Base-by-base conservation (phyloP, 2,113 vertebrate genomes). In the Anas platyrhynchos region DNA sequence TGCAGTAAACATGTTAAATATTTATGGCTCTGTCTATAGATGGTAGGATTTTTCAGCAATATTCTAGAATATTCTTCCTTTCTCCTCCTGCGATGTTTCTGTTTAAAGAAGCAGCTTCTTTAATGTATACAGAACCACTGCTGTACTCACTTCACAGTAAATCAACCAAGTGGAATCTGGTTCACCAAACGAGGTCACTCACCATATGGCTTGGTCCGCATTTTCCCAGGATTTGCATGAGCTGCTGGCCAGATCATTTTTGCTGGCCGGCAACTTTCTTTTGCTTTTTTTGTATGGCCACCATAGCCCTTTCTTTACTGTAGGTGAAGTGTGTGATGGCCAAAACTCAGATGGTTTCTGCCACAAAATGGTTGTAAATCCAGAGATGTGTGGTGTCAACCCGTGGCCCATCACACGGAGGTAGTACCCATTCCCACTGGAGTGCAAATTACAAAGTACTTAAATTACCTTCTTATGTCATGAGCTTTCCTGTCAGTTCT, bases 161-260 rank as follows among this genome's bases (percentile, higher is more conserved):
- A 48, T 34, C 13, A 77, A 12, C 7, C n/a, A 36, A 27, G 13
- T 29, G 26, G 34, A 72, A 17, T 86, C 34, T 72, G 23, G 59
- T 36, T 36, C 52, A 27, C 29, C 55, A 27, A 58, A 67, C 11
- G 21, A 52, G 41, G 34, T 56, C 9, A 26, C 38, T 69, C 26
- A 17, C 11, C 2, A 0, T 29, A 6, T 1, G 1, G 11, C 34
- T 87, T 66, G 44, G 67, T 85, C 41, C 27, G n/a, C 66, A 20
- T 32, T 66, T 88, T 86, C 63, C 11, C 32, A 13, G 38, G 77
- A 34, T 32, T 52, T 56, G 14, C 16, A 2, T 13, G 32, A 59
- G 52, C 62, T 65, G 22, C 29, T 65, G 61, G 17, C 65, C 76
- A 41, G 43, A 13, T 1, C 2, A 8, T 5, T 26, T 58, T 6